A percentile compares a stretch with the other conserved stretches of the same genome.
These are phyloP conservation scores for Lycopodina hypogea DNA, from an alignment of 37 sponge, comb jelly and placozoan genomes.

Conservation along the genomic window DNA sequence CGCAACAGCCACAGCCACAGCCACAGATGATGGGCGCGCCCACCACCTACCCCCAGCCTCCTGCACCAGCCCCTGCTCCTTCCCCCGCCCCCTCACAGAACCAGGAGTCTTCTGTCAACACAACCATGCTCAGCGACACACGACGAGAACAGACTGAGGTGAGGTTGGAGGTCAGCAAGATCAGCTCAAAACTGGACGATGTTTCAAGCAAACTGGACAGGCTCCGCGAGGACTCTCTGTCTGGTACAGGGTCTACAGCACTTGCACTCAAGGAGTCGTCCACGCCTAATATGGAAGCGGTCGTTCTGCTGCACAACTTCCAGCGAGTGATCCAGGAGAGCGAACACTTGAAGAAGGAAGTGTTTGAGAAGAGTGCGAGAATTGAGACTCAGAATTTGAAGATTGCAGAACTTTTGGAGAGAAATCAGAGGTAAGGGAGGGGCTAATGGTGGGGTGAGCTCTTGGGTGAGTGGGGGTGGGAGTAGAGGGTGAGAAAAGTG, in stretches of 20 bases:
- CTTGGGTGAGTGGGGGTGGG: not conserved
- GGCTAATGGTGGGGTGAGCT: not conserved
- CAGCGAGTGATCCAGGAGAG: slow-evolving; percentile 92
- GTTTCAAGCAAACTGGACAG: slow-evolving; percentile 72
- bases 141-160: slow-evolving; percentile 83
- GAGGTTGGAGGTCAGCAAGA: slow-evolving; percentile 69
- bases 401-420: slow-evolving; percentile 87
- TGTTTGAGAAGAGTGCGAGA: slow-evolving; percentile 88
- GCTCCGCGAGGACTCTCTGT: slow-evolving; percentile 46
- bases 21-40: not conserved
- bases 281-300: slow-evolving; percentile 87
- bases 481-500: too few relatives aligned
- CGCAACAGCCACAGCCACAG: not conserved
- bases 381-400: slow-evolving; percentile 91
- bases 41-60: slow-evolving; percentile 38
- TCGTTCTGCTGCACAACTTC: slow-evolving; percentile 86
- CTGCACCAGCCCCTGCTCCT: slow-evolving; percentile 38
- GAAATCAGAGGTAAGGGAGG: slow-evolving; percentile 75
- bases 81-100: slow-evolving; percentile 34
- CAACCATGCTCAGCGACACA: slow-evolving; percentile 71
- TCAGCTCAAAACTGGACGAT: slow-evolving; percentile 75
- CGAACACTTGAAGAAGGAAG: slow-evolving; percentile 84
- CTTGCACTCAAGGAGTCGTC: slow-evolving; percentile 17
- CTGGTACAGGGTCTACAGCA: slow-evolving; percentile 2
- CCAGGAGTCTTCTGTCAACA: slow-evolving; percentile 24